A percentile compares a stretch with the other conserved stretches of the same genome.
These are phyloP conservation scores for Campoletis raptor DNA, from an alignment of 2,888 invertebrate genomes.

Conservation along the genomic window DNA sequence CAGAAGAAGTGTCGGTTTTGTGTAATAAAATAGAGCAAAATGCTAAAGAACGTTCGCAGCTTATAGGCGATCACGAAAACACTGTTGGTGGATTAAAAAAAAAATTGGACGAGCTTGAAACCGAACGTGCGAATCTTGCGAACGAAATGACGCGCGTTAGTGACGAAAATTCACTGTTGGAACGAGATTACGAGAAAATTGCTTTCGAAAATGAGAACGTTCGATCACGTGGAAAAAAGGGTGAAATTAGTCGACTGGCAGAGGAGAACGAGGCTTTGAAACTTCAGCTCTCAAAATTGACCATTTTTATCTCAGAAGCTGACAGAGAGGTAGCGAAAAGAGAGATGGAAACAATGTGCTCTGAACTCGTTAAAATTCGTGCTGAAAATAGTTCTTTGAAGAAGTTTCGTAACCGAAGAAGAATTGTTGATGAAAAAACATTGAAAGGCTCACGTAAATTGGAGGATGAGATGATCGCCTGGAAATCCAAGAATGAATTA, in stretches of 20 bases:
- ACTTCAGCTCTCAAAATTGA: slow-evolving; percentile 67
- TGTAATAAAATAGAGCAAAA: slow-evolving; percentile 14
- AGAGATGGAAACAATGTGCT: slow-evolving; percentile 48
- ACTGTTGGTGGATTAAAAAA: slow-evolving; percentile 22
- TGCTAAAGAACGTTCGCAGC: slow-evolving; percentile 3
- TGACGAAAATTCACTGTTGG: slow-evolving; percentile 39
- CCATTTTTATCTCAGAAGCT: slow-evolving; percentile 48
- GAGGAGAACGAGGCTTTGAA: slow-evolving; percentile 69
- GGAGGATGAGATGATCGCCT: slow-evolving; percentile 9
- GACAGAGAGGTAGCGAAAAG: slow-evolving; percentile 46
- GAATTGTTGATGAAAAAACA: slow-evolving; percentile 5
- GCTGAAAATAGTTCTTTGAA: slow-evolving; percentile 49
- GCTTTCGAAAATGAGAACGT: slow-evolving; percentile 45
- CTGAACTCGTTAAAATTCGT: slow-evolving; percentile 39
- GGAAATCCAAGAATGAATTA: slow-evolving; percentile 37
- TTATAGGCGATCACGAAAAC: slow-evolving; percentile 34
- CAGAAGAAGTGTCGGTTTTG: slow-evolving; percentile 41
- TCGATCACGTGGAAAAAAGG: slow-evolving; percentile 35
- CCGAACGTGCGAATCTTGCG: slow-evolving; percentile 31
- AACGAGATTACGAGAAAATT: slow-evolving; percentile 35
- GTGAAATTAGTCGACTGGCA: slow-evolving; percentile 44
- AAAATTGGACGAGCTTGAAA: slow-evolving; percentile 44
- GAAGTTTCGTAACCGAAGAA: slow-evolving; percentile 30
- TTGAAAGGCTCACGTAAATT: slow-evolving; percentile 21
- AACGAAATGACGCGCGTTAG: slow-evolving; percentile 34